phyloP scores from a whole-genome alignment of 53 echinoderm and acorn worm species.

The Antedon mediterranea region DNA sequence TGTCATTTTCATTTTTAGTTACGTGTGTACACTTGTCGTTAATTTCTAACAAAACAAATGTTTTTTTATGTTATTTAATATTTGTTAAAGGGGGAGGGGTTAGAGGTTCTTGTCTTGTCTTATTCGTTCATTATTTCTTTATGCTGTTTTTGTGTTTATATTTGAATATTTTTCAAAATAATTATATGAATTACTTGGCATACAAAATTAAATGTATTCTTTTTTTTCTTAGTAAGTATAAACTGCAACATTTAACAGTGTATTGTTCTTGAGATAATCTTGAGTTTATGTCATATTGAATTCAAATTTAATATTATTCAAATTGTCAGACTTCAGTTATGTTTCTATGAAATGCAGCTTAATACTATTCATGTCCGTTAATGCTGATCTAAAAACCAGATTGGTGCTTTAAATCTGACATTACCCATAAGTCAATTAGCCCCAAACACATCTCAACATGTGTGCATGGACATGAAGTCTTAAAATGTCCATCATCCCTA shows the following conservation, averaged over 20 bases:
- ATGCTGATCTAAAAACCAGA: not conserved
- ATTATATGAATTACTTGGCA: no score
- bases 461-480: not conserved
- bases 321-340: not conserved
- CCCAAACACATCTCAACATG: not conserved
- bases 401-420: not conserved
- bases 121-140: no score
- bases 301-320: not conserved
- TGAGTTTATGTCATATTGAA: no score
- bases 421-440: not conserved
- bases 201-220: no score
- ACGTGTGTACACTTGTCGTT: not conserved
- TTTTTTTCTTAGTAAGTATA: no score
- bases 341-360: not conserved
- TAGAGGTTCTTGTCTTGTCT: no score
- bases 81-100: no score
- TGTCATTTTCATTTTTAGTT: not conserved
- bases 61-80: no score
- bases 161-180: no score
- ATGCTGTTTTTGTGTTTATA: no score
- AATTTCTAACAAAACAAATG: not conserved
- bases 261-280: no score
- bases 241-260: no score
- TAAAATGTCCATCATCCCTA: not conserved
- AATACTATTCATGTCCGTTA: not conserved